phyloP scores from a whole-genome alignment of 2,797 vertebrate species.

The Astyanax mexicanus region DNA sequence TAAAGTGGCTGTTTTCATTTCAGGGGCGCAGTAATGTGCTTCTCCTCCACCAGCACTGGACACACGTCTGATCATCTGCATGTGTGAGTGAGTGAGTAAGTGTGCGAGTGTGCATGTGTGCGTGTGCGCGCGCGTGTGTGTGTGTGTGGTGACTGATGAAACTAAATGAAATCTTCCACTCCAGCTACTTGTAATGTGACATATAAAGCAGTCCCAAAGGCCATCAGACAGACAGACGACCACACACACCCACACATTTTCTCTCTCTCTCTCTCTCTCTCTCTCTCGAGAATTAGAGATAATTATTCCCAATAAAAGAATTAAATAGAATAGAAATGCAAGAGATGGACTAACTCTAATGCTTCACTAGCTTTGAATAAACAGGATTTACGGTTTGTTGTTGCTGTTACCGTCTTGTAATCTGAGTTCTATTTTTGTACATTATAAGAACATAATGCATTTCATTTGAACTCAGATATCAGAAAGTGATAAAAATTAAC shows the following conservation, averaged over 20 bases:
- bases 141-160: slow-evolving; percentile 42
- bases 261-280: slow-evolving; percentile 1
- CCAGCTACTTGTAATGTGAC: slow-evolving; percentile 24
- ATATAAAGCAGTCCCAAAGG: slow-evolving; percentile 37
- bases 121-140: slow-evolving; percentile 7
- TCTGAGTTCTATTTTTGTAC: no score
- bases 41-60: slow-evolving; percentile 9
- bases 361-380: no score
- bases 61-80: background rate
- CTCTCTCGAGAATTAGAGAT: no score
- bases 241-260: background rate
- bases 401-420: no score
- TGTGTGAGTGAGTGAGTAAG: slow-evolving; percentile 6
- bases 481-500: no score
- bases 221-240: slow-evolving; percentile 31
- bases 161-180: slow-evolving; percentile 43
- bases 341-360: no score
- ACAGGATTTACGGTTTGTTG: no score
- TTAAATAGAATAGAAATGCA: no score
- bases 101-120: slow-evolving; percentile 3
- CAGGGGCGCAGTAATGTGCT: background rate
- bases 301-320: no score
- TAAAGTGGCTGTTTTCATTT: slow-evolving; percentile 21
- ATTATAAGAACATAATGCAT: no score
- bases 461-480: no score